These are phyloP conservation scores for Drosophila acutilabella DNA, from an alignment of 2,888 invertebrate genomes.

Conservation along the genomic window DNA sequence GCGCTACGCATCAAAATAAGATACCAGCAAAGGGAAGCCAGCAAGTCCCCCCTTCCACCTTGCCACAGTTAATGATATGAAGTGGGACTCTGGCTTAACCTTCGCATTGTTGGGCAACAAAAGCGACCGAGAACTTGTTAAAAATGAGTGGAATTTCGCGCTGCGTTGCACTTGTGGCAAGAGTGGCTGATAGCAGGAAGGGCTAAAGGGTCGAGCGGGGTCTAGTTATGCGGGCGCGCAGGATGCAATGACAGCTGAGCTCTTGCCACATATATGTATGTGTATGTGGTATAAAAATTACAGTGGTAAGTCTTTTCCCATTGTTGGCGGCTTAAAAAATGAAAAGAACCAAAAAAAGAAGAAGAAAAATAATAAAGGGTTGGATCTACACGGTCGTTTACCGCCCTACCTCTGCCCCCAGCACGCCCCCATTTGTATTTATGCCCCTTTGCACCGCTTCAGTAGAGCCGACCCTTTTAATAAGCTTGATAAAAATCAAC, in stretches of 20 bases:
- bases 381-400: conserved; percentile 30
- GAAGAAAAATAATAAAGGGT: conserved; percentile 48
- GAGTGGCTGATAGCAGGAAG: conserved; percentile 2
- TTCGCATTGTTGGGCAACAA: conserved; percentile 78
- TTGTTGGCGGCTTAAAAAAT: conserved; percentile 55
- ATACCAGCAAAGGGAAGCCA: conserved; percentile 29
- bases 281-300: conserved; percentile 46
- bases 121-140: conserved; percentile 77
- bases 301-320: conserved; percentile 45
- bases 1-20: conserved; percentile 60
- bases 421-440: background rate
- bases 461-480: conserved; percentile 68
- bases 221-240: conserved; percentile 51
- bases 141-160: conserved; percentile 82
- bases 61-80: conserved; percentile 60
- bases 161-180: conserved; percentile 75
- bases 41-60: conserved; percentile 15
- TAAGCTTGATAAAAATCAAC: conserved; percentile 78
- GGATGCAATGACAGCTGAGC: conserved; percentile 68
- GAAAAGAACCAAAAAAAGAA: conserved; percentile 11
- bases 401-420: background rate
- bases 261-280: conserved; percentile 41
- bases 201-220: background rate
- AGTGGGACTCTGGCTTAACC: conserved; percentile 64
- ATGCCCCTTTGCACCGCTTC: background rate